Base-by-base conservation (phyloP, 2,113 vertebrate genomes). In the Passer montanus region DNA sequence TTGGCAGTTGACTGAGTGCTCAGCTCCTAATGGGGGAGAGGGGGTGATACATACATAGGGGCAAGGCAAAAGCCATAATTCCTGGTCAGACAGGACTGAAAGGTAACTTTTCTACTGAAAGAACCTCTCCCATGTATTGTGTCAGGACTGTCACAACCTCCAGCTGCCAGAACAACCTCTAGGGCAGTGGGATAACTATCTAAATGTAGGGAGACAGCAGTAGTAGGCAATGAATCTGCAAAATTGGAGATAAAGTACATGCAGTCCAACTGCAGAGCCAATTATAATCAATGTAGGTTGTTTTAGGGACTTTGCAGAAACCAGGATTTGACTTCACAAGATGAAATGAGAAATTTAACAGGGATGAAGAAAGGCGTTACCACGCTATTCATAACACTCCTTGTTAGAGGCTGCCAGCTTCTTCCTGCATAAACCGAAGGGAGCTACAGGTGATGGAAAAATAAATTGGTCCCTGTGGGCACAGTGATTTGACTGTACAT, bases 371-470 rank as follows among this genome's bases (percentile, higher is more conserved):
- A 93, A 93, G 58, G 93, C 66, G 67, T 96, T 96, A 79, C 90
- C 89, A 90, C 19, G 18, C 93, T 92, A 89, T 94, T 96, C 95
- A 90, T 92, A 95, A 92, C 75, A 35, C 82, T 94, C 90, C 94
- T 94, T 75, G 91, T 84, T 56, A 72, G 89, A 84, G 93, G 79
- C 88, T 89, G 97, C 95, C 74, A 76, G 87, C 84, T 96, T 58
- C 93, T 96, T 96, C 86, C 97, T 91, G 94, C 74, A 59, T 87
- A 84, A 92, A 92, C 91, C 55, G 80, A 96, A 96, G 95, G 94
- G 93, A 97, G 97, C 92, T 98, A 97, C 77, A 95, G 98, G 97
- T 97, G 97, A 95, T 90, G 95, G 97, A 96, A 97, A 98, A 98
- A 97, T 96, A 98, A 98, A 97, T 98, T 97, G 97, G 97, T 98